Conservation (phyloP, 2,797 vertebrate genomes). For the Buceros bicornis region DNA sequence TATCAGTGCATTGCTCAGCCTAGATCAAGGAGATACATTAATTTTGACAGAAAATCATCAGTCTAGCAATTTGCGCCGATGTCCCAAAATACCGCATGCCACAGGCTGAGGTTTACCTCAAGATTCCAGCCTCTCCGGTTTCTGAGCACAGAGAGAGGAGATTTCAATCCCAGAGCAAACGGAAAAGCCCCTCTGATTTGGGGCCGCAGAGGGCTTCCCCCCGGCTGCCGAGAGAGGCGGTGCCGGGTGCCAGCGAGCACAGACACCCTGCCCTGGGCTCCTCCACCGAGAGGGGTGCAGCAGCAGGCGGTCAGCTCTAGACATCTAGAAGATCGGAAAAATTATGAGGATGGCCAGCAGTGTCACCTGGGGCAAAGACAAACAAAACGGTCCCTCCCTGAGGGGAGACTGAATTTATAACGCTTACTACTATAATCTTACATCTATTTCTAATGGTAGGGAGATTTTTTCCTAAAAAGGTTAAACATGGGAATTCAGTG, state of each 20-base stretch:
- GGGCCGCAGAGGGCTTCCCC: neutral
- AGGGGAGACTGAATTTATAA: slow-evolving; percentile 16
- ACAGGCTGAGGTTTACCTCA: neutral
- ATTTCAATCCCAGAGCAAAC: neutral
- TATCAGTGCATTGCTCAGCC: neutral
- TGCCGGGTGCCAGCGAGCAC: neutral
- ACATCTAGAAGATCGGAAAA: slow-evolving; percentile 6
- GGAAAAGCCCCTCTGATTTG: neutral
- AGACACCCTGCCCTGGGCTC: neutral
- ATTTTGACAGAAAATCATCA: neutral
- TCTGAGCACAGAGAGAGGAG: neutral
- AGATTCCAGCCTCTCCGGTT: neutral
- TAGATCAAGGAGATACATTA: neutral
- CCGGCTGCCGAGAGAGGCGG: neutral
- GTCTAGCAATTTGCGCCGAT: neutral
- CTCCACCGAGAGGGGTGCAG: neutral
- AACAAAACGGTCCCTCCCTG: slow-evolving; percentile 5
- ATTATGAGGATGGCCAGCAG: neutral
- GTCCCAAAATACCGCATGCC: neutral
- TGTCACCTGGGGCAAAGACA: slow-evolving; percentile 19
- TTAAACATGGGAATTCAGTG: slow-evolving; percentile 44
- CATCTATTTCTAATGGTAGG: neutral
- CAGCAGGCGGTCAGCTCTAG: neutral
- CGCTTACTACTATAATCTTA: neutral
- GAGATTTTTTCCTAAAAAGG: neutral